Percentiles rank a stretch among this genome's conserved stretches.
Conservation (phyloP, 2,113 vertebrate species). For the Brienomyrus longianalis region DNA sequence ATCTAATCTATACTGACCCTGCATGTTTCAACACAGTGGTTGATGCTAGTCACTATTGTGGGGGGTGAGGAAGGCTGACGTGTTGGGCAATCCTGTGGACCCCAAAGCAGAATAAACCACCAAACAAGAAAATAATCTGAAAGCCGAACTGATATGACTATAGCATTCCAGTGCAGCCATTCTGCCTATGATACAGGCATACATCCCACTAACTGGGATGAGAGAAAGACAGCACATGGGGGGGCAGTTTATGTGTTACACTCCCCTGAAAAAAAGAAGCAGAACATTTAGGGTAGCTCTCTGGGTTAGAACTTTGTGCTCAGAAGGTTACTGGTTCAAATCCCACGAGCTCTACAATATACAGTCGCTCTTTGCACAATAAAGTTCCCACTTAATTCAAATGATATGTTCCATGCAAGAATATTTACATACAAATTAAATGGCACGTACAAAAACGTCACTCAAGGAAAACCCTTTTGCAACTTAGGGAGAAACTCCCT, state of each 20-base stretch:
- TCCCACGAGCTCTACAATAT: not conserved
- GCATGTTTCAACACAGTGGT: not conserved
- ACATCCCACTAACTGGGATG: not conserved
- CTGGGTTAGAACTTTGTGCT: not conserved
- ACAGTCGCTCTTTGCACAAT: not conserved
- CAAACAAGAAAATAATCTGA: not conserved
- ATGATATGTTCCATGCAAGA: not conserved
- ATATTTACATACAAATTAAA: not conserved
- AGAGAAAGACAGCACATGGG: not conserved
- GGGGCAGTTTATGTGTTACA: not conserved
- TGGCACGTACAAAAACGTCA: not conserved
- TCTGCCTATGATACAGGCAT: not conserved
- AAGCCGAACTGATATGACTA: not conserved
- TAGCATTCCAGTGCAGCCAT: not conserved
- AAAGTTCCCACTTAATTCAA: not conserved
- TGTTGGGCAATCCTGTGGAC: not conserved
- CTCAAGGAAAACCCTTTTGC: not conserved
- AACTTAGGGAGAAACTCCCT: not conserved
- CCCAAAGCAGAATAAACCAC: not conserved
- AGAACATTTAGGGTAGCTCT: not conserved
- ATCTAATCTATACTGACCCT: not conserved
- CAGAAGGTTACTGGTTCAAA: not conserved
- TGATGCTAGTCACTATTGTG: not conserved
- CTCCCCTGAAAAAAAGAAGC: not conserved
- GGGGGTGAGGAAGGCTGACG: not conserved